These are phyloP conservation scores for Lepisosteus osseus DNA, from an alignment of 2,113 vertebrate genomes.

Conservation along the genomic window DNA sequence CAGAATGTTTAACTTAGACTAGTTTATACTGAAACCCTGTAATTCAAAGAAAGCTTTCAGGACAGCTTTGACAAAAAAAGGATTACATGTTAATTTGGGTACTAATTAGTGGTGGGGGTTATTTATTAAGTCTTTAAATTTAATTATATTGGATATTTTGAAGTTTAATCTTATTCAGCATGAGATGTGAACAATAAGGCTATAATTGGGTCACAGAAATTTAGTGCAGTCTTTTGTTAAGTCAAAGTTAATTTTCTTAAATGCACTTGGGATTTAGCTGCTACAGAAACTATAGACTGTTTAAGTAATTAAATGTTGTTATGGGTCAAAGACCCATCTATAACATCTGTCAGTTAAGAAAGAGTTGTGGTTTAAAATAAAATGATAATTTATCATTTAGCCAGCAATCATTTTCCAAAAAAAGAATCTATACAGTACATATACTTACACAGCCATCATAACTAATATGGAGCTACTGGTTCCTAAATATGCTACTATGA, in stretches of 20 bases:
- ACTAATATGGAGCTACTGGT: too few species aligned
- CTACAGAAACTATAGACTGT: constrained; percentile 9
- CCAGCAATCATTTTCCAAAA: too few species aligned
- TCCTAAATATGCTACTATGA: too few species aligned
- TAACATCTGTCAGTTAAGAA: constrained; percentile 31
- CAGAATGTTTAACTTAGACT: constrained; percentile 5
- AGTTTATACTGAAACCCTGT: not conserved
- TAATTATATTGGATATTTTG: not conserved
- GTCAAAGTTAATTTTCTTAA: not conserved
- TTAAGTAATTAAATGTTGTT: constrained; percentile 27
- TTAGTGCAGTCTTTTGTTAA: not conserved
- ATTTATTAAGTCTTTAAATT: not conserved
- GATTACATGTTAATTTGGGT: constrained; percentile 2
- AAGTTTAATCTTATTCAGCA: not conserved
- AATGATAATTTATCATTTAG: constrained; percentile 12
- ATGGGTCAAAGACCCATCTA: constrained; percentile 27
- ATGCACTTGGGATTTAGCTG: not conserved
- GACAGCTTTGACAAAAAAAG: constrained; percentile 14
- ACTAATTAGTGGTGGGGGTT: constrained; percentile 2
- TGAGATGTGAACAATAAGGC: not conserved
- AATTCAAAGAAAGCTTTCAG: not conserved
- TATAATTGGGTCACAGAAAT: constrained; percentile 18
- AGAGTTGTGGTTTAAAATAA: constrained; percentile 34
- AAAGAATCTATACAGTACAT: too few species aligned
- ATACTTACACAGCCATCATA: too few species aligned